Evolutionary conservation across 2,113 vertebrate species (phyloP).

Genomic region (Anser cygnoides): DNA sequence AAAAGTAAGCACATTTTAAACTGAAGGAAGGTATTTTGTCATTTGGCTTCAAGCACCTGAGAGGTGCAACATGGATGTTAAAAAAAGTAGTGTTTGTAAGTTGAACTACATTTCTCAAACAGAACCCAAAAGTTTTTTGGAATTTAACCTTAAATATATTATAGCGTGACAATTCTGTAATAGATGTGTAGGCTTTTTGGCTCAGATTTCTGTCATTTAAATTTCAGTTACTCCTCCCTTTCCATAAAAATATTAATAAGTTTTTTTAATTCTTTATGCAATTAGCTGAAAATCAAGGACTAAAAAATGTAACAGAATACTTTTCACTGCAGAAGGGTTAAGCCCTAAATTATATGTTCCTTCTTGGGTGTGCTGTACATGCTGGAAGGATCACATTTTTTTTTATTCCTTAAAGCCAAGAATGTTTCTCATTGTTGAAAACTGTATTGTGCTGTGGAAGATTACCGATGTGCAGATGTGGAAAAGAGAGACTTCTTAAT

Average conservation of each 20-base stretch:
- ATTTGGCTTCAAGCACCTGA: background rate
- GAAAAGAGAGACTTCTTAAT: background rate
- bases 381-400: background rate
- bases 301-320: background rate
- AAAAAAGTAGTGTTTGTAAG: background rate
- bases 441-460: background rate
- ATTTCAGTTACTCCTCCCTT: constrained; percentile 13
- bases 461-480: background rate
- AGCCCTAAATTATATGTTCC: background rate
- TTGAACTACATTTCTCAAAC: background rate
- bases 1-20: background rate
- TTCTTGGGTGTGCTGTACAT: background rate
- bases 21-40: background rate
- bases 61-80: background rate
- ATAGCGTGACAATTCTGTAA: background rate
- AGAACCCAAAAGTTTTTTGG: background rate
- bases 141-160: background rate
- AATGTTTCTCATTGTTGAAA: background rate
- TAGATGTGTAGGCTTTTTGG: background rate
- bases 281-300: background rate
- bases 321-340: background rate
- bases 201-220: constrained; percentile 3
- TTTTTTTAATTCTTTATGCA: background rate
- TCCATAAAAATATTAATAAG: constrained; percentile 12
- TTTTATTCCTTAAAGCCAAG: background rate